Evolutionary conservation across 1,140 invertebrate species (phyloP).

Genomic region (Bombus fervidus): DNA sequence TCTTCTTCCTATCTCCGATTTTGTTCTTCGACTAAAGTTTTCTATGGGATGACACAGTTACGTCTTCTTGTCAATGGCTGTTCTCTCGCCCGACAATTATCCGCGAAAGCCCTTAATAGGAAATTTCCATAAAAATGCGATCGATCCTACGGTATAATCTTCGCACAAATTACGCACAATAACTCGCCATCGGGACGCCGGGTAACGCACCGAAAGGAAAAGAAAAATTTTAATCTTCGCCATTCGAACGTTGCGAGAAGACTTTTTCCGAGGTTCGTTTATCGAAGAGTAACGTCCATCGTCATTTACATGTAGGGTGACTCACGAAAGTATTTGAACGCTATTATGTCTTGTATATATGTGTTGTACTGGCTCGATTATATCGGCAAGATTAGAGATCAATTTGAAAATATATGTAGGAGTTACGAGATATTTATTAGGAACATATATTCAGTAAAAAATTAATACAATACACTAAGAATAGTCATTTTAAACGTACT

Average conservation of each 20-base stretch:
- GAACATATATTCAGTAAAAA: neutral
- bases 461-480: too few relatives aligned
- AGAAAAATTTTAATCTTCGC: conserved; percentile 16
- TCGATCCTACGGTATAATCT: neutral
- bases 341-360: too few relatives aligned
- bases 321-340: neutral
- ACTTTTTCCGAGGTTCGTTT: neutral
- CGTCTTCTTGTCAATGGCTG: conserved; percentile 14
- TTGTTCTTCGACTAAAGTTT: neutral
- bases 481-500: too few relatives aligned
- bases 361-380: too few relatives aligned
- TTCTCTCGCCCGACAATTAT: conserved; percentile 1
- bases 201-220: neutral
- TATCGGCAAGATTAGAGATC: neutral
- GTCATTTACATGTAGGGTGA: neutral
- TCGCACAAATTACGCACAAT: neutral
- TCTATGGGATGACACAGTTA: neutral
- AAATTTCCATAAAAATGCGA: conserved; percentile 41
- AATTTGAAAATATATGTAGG: neutral
- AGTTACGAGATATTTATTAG: neutral
- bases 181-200: neutral
- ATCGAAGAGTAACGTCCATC: neutral
- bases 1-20: neutral
- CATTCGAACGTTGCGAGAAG: neutral
- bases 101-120: neutral